A percentile compares a stretch with the other conserved stretches of the same genome.
phyloP scores from a whole-genome alignment of 1,140 invertebrate genomes.

The Pinna nobilis region DNA sequence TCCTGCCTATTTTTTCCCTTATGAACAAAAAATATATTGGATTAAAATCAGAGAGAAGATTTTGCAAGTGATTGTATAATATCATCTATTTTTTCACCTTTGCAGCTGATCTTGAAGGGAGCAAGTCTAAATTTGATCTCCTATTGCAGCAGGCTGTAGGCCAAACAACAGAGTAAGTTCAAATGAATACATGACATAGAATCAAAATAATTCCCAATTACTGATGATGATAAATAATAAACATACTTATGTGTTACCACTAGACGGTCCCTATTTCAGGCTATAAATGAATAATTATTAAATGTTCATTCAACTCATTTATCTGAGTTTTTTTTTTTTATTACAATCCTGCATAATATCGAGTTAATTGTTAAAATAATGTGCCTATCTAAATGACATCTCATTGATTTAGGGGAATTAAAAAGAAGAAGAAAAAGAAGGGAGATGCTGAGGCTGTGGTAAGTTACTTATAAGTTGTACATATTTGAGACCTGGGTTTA shows the following conservation, averaged over 20 bases:
- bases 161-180: conserved; percentile 60
- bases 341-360: too few species aligned
- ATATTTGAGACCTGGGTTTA: too few species aligned
- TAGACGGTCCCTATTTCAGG: too few species aligned
- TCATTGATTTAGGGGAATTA: conserved; percentile 56
- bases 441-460: conserved; percentile 38
- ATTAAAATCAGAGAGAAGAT: too few species aligned
- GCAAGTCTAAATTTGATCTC: conserved; percentile 57
- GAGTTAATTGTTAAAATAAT: too few species aligned
- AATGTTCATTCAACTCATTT: neutral
- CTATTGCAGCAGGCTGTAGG: conserved; percentile 66
- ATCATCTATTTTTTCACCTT: conserved; percentile 7
- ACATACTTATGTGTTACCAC: too few species aligned
- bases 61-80: neutral
- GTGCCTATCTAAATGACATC: too few species aligned
- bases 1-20: too few species aligned
- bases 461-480: neutral
- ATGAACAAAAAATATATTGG: too few species aligned
- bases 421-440: conserved; percentile 63
- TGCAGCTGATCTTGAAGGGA: conserved; percentile 45
- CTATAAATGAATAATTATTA: too few species aligned
- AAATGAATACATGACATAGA: neutral
- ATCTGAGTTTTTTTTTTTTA: neutral
- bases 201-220: neutral
- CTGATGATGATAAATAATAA: too few species aligned